Conservation (phyloP, 1,140 invertebrate species). For the Cataglyphis hispanica region DNA sequence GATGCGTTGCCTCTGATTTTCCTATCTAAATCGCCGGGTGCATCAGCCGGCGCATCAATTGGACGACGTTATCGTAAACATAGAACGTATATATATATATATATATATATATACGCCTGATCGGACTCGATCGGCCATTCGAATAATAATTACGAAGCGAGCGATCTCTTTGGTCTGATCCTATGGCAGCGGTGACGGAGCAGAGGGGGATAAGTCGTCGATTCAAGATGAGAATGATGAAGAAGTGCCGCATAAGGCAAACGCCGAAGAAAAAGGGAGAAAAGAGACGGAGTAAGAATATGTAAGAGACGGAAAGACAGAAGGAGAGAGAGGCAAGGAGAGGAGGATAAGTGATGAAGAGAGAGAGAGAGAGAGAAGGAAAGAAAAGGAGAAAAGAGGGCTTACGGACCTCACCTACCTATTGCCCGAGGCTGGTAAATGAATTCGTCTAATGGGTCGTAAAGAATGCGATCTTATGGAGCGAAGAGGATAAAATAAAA, state of each 20-base stretch:
- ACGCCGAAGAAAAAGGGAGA: constrained; percentile 23
- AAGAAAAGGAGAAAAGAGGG: constrained; percentile 69
- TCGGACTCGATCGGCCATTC: constrained; percentile 52
- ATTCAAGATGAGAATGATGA: constrained; percentile 52
- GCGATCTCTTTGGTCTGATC: not conserved
- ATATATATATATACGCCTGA: constrained; percentile 53
- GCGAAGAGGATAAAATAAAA: constrained; percentile 86
- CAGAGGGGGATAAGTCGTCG: constrained; percentile 31
- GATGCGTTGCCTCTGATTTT: constrained; percentile 60
- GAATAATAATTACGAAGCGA: constrained; percentile 60
- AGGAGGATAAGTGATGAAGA: constrained; percentile 45
- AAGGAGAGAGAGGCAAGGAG: constrained; percentile 69
- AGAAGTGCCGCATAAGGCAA: constrained; percentile 24
- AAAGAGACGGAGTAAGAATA: constrained; percentile 19
- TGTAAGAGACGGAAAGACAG: constrained; percentile 17
- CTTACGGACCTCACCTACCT: constrained; percentile 79
- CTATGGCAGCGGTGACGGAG: not conserved
- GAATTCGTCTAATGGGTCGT: constrained; percentile 87
- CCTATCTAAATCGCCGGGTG: constrained; percentile 64
- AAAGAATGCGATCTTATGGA: constrained; percentile 87
- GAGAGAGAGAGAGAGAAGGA: constrained; percentile 43
- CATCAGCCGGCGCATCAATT: constrained; percentile 63
- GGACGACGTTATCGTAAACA: constrained; percentile 65
- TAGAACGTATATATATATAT: constrained; percentile 51
- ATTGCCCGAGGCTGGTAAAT: constrained; percentile 84